Percentiles rank a stretch among this genome's conserved stretches.
Conservation (phyloP, 2,888 invertebrate species). For the Thyatira batis region DNA sequence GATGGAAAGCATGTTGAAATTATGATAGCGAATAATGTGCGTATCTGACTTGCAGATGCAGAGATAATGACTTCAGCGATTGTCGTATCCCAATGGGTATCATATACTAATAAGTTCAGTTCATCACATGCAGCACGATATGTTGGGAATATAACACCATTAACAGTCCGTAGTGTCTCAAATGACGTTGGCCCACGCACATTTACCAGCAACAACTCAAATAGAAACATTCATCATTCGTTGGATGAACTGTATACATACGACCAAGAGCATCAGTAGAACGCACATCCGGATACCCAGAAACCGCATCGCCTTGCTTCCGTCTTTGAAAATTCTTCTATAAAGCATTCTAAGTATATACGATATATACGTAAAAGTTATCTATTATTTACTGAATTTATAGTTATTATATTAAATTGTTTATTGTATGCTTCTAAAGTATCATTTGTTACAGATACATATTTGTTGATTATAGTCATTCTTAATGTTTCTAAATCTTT, state of each 20-base stretch:
- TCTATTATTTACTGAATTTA: too few species aligned
- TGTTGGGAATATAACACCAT: neutral
- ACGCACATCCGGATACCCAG: neutral
- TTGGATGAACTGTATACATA: neutral
- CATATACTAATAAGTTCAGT: neutral
- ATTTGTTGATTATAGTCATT: too few species aligned
- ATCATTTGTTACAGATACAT: too few species aligned
- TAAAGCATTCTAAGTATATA: neutral
- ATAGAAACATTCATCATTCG: neutral
- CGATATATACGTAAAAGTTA: too few species aligned
- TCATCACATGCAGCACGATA: neutral
- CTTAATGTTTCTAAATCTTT: too few species aligned
- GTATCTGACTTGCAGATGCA: conserved; percentile 33
- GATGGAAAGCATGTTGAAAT: conserved; percentile 33
- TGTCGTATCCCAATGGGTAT: conserved; percentile 28
- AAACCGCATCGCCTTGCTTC: neutral
- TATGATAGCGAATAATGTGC: conserved; percentile 37
- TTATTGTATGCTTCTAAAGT: too few species aligned
- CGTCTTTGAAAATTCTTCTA: neutral
- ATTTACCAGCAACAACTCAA: neutral
- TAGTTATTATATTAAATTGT: too few species aligned
- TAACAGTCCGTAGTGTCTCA: neutral
- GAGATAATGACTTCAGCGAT: conserved; percentile 25
- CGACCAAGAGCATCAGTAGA: neutral
- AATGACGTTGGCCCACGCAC: neutral